These are phyloP conservation scores for Gymnarchus niloticus DNA, from an alignment of 2,113 vertebrate genomes.

Conservation along the genomic window DNA sequence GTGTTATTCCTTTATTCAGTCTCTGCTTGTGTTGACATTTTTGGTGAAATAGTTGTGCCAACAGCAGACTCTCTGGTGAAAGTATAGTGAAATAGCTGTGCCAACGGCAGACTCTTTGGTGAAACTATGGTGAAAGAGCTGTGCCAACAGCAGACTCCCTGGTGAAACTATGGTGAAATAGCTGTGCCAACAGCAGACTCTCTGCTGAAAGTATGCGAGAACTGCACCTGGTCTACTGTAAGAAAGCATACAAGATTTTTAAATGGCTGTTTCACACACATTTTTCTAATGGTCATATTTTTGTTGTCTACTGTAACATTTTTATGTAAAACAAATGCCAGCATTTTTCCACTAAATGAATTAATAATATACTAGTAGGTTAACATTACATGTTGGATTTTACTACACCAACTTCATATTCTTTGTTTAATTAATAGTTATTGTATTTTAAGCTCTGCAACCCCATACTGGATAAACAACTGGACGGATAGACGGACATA, in stretches of 20 bases:
- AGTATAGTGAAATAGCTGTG: too few species aligned
- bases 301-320: background rate
- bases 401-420: background rate
- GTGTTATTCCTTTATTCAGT: background rate
- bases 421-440: background rate
- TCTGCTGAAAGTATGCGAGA: background rate
- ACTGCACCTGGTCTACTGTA: background rate
- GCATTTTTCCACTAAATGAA: background rate
- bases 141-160: too few species aligned
- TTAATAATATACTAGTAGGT: background rate
- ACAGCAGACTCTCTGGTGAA: background rate
- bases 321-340: background rate
- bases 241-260: background rate
- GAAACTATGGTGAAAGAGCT: too few species aligned
- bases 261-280: background rate
- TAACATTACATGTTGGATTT: too few species aligned
- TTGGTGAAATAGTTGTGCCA: background rate
- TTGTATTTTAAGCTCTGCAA: background rate
- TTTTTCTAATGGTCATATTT: background rate
- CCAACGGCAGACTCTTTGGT: too few species aligned
- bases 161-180: background rate
- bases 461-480: background rate
- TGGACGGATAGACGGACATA: background rate
- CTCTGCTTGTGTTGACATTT: background rate
- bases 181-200: too few species aligned